Percentiles rank a stretch among this genome's conserved stretches.
phyloP scores from a whole-genome alignment of 2,113 vertebrate species.

The Cyanoderma ruficeps region DNA sequence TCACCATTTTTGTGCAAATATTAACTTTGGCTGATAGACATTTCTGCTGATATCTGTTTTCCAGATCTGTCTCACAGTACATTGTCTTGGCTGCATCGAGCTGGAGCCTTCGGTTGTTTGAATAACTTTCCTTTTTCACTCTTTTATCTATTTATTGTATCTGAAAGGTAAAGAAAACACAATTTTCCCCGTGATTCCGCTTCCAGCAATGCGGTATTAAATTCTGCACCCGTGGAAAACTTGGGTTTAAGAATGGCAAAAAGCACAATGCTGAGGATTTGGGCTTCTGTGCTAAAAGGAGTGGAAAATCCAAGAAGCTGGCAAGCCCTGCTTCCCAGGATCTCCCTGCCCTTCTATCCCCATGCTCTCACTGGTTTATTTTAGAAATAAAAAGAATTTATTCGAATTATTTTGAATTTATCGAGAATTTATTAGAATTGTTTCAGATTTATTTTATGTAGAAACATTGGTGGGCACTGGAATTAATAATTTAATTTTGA shows the following conservation, averaged over 20 bases:
- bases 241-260: not conserved
- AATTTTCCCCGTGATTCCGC: not conserved
- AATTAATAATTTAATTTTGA: not conserved
- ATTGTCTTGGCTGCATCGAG: not conserved
- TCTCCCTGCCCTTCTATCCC: not conserved
- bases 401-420: not conserved
- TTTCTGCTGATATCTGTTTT: slow-evolving; percentile 77
- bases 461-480: not conserved
- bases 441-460: not conserved
- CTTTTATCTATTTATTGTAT: slow-evolving; percentile 38
- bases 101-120: slow-evolving; percentile 15
- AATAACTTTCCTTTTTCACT: slow-evolving; percentile 36
- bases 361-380: not conserved
- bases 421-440: not conserved
- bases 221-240: not conserved
- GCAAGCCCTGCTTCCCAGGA: not conserved
- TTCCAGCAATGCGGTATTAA: not conserved
- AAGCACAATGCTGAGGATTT: not conserved
- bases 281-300: not conserved
- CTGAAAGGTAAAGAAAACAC: not conserved
- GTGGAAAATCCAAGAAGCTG: not conserved
- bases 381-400: not conserved
- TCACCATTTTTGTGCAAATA: slow-evolving; percentile 84
- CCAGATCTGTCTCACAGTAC: slow-evolving; percentile 71
- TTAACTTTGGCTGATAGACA: slow-evolving; percentile 80